These are phyloP conservation scores for Brevipalpus yothersi DNA, from an alignment of 1,140 invertebrate species.

Conservation along the genomic window DNA sequence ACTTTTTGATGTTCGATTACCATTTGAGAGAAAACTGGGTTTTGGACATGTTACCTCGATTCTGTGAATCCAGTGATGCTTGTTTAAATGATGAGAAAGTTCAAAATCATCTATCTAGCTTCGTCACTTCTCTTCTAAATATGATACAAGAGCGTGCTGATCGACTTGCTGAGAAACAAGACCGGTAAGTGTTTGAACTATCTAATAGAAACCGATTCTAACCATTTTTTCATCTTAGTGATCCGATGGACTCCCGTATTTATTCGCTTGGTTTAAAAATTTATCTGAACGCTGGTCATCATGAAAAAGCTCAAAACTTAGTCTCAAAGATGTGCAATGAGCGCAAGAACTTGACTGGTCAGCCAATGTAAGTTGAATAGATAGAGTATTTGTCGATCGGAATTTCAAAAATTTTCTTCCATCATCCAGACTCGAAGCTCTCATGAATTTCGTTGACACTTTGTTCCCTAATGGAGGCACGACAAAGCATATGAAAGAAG, in stretches of 20 bases:
- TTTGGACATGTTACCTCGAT: background rate
- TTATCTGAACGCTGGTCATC: background rate
- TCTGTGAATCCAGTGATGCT: too few relatives aligned
- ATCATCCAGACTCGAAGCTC: background rate
- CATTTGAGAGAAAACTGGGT: background rate
- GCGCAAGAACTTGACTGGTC: background rate
- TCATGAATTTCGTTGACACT: background rate
- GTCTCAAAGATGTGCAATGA: background rate
- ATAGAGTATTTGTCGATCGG: background rate
- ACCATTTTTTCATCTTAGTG: background rate
- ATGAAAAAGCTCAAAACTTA: background rate
- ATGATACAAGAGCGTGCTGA: background rate
- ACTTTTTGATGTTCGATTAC: conserved; percentile 20
- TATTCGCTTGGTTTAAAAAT: background rate
- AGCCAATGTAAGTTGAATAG: background rate
- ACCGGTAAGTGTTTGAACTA: background rate
- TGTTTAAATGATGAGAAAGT: background rate
- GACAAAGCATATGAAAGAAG: background rate
- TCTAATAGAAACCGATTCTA: background rate
- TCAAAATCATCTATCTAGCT: background rate
- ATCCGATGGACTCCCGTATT: background rate
- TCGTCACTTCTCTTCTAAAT: background rate
- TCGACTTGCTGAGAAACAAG: background rate
- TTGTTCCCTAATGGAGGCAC: background rate
- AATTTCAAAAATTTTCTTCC: background rate